Conservation (phyloP, 2,113 vertebrate genomes). For the Parotia lawesii region DNA sequence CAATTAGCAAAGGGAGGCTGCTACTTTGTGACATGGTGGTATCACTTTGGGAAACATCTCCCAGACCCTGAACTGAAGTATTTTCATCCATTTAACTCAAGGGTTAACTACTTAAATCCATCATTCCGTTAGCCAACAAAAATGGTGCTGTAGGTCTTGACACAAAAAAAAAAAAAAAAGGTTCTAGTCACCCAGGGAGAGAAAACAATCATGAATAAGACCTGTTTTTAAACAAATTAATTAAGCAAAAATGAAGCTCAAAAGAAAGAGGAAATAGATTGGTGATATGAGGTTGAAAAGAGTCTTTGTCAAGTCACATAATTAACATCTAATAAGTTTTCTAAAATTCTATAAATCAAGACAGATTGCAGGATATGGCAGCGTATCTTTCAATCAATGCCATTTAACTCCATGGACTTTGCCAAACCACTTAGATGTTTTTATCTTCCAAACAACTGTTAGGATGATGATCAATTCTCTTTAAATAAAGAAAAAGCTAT, state of each 20-base stretch:
- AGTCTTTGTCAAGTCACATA: neutral
- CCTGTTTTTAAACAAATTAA: neutral
- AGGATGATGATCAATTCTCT: neutral
- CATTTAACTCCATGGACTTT: neutral
- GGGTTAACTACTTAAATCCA: neutral
- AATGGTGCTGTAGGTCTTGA: neutral
- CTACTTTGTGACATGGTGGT: neutral
- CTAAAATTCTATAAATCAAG: neutral
- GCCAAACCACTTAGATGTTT: neutral
- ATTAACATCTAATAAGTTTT: neutral
- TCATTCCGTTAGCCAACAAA: neutral
- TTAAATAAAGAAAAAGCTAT: neutral
- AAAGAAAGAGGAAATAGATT: neutral
- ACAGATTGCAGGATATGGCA: neutral
- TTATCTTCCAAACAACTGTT: neutral
- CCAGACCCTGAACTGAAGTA: neutral
- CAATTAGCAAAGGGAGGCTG: neutral
- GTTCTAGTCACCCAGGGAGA: neutral
- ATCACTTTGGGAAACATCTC: accelerated
- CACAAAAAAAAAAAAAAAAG: neutral
- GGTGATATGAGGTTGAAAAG: neutral
- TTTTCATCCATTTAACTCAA: neutral
- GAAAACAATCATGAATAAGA: neutral
- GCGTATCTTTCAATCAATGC: neutral
- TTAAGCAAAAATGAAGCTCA: neutral